Evolutionary conservation across 2,113 vertebrate genomes (phyloP).

Genomic region (Phalacrocorax brasilianus): DNA sequence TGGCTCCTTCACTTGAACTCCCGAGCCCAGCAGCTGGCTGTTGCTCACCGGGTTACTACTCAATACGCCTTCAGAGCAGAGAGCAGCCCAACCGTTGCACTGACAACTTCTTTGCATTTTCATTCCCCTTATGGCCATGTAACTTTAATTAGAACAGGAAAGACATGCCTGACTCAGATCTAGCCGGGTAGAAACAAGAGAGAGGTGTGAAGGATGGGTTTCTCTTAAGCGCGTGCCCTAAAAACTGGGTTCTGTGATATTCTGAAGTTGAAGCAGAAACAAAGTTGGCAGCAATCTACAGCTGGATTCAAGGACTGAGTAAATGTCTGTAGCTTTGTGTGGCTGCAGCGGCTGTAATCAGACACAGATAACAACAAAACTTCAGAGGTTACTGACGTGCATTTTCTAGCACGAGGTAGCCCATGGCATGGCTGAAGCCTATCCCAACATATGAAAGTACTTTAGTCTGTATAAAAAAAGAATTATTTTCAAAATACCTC

Average conservation of each 20-base stretch:
- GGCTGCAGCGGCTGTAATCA: neutral
- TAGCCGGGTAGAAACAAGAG: neutral
- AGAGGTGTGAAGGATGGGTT: neutral
- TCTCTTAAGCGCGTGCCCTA: neutral
- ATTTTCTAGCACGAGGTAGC: neutral
- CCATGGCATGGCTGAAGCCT: neutral
- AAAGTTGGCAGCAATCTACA: neutral
- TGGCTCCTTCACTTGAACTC: neutral
- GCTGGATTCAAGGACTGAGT: neutral
- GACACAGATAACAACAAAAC: neutral
- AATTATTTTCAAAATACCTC: neutral
- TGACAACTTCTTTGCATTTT: neutral
- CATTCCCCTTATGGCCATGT: neutral
- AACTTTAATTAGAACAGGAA: neutral
- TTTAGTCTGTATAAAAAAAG: neutral
- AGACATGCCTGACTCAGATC: fast-evolving
- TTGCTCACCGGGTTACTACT: neutral
- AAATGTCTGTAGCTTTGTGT: neutral
- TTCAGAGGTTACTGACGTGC: neutral
- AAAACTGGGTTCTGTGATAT: neutral
- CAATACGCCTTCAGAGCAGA: neutral
- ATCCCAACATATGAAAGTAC: neutral
- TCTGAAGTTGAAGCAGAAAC: neutral
- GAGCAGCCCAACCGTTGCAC: neutral
- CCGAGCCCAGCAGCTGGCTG: neutral